A percentile compares a stretch with the other conserved stretches of the same genome.
Conservation (phyloP, 1,140 invertebrate species). For the Maconellicoccus hirsutus region DNA sequence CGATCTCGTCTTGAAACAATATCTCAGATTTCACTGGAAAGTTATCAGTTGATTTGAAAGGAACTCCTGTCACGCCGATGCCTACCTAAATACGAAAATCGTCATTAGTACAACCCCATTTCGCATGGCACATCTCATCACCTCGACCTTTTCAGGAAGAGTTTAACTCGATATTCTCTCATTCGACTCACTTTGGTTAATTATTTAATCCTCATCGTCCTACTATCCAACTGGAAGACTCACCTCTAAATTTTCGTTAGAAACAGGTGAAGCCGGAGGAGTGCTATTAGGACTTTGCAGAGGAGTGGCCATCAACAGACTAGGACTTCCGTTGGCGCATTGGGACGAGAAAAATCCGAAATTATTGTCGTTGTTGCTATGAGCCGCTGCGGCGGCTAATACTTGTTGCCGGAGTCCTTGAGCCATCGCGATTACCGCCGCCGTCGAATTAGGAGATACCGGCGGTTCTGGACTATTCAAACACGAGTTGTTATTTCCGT, state of each 20-base stretch:
- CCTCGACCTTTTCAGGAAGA: too few species aligned
- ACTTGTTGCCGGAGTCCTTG: constrained; percentile 58
- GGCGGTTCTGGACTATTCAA: constrained; percentile 26
- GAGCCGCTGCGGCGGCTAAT: constrained; percentile 48
- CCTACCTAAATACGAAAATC: constrained; percentile 36
- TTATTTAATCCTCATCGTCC: not conserved
- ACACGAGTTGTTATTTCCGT: constrained; percentile 25
- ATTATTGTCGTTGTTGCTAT: constrained; percentile 42
- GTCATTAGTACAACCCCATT: not conserved
- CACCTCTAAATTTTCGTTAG: constrained; percentile 29
- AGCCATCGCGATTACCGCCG: constrained; percentile 56
- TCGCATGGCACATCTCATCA: too few species aligned
- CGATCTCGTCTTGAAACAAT: constrained; percentile 33
- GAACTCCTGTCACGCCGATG: constrained; percentile 50
- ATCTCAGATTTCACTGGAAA: constrained; percentile 28
- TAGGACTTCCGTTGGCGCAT: constrained; percentile 36
- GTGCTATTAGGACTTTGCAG: constrained; percentile 25
- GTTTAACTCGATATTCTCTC: too few species aligned
- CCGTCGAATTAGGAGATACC: constrained; percentile 46
- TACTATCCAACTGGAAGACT: constrained; percentile 14
- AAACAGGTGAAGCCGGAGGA: constrained; percentile 25
- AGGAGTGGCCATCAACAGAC: constrained; percentile 33
- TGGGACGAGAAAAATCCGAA: constrained; percentile 37
- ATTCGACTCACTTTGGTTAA: not conserved
- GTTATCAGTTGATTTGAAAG: constrained; percentile 41